Evolutionary conservation across 2,797 vertebrate genomes (phyloP), one percentile per base, ranked within the genome.

Genomic region (Falco cherrug): DNA sequence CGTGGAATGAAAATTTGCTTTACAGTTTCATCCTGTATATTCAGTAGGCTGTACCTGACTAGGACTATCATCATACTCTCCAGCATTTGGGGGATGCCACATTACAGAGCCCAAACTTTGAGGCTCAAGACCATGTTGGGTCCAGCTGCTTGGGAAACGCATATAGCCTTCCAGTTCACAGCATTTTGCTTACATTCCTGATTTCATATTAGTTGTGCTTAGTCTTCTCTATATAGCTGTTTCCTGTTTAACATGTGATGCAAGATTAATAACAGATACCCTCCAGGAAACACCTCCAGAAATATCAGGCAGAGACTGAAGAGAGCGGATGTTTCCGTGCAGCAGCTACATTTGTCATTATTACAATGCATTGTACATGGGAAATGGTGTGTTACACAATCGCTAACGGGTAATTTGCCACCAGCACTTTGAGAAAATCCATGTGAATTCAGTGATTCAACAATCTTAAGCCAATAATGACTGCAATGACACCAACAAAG

Each of bases 201-300:
- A 24, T 80, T 92, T 88, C 82, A 31, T 56, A 18, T 19, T 64
- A 56, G 13, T 69, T 93, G 16, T 6, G 2, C n/a, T 90, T 95
- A 45, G 17, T 67, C 70, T 88, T 89, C n/a, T 53, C 29, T 93
- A 5, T 79, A 43, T 88, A 93, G 20, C 15, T 67, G 22, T 82
- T 91, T 88, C 59, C 63, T 85, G 41, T 50, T 93, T 60, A 68
- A 73, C 68, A 71, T 89, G 20, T 71, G 68, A 64, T 60, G 33
- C 17, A 61, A 73, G 50, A 91, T 93, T 94, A 91, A 87, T 78
- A 71, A 65, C 89, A 95, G 76, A 86, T 45, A 57, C 12, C 9
- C 50, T 61, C 13, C 53, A 93, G 65, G 84, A 83, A 92, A 50
- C 3, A 5, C 25, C 48, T 74, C 37, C 48, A 84, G 59, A 79